Percentiles rank a stretch among this genome's conserved stretches.
Evolutionary conservation across 2,113 vertebrate genomes (phyloP).

Genomic region (Formicarius rufipectus): DNA sequence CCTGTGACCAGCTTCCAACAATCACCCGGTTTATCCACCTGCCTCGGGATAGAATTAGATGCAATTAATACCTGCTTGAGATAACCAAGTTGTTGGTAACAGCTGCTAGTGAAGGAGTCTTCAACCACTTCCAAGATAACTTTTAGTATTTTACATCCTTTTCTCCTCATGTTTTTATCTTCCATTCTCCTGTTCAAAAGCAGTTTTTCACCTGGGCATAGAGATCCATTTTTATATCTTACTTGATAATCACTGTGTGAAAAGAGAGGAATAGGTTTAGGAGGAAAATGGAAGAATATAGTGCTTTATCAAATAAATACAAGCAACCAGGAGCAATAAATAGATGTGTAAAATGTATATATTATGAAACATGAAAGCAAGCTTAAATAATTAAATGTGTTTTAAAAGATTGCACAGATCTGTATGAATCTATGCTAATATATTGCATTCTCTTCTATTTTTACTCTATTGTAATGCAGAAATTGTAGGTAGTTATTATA

Average conservation of each 20-base stretch:
- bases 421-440: neutral
- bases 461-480: neutral
- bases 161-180: neutral
- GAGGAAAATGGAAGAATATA: neutral
- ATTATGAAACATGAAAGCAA: neutral
- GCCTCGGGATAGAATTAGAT: neutral
- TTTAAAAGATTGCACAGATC: neutral
- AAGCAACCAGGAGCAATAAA: neutral
- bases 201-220: too few species aligned
- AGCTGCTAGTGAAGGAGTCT: neutral
- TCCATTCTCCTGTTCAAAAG: neutral
- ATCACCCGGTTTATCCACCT: neutral
- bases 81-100: too few species aligned
- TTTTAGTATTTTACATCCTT: neutral
- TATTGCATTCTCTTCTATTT: neutral
- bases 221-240: neutral
- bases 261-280: neutral
- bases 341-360: neutral
- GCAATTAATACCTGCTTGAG: neutral
- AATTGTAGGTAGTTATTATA: neutral
- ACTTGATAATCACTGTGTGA: neutral
- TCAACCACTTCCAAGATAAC: neutral
- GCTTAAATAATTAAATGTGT: neutral
- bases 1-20: neutral
- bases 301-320: neutral